phyloP scores from a whole-genome alignment of 23 tunicate genomes.

The Styela plicata region DNA sequence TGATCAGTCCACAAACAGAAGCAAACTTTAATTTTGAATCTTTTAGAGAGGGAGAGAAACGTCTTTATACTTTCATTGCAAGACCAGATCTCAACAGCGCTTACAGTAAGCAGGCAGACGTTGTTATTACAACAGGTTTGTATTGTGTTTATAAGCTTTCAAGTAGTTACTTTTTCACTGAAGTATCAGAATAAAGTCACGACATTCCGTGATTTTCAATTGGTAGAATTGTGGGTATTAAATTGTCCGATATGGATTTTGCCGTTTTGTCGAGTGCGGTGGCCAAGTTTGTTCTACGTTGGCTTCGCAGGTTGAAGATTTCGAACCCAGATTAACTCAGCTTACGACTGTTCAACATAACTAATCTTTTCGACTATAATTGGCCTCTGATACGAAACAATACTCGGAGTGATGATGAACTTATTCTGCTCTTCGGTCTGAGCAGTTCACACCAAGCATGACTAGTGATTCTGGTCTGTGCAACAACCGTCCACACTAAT shows the following conservation, averaged over 20 bases:
- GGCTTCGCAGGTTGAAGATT: no score
- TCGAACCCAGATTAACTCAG: no score
- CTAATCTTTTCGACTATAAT: no score
- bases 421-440: no score
- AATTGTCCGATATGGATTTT: neutral
- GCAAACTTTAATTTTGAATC: neutral
- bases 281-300: neutral
- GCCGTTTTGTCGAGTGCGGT: neutral
- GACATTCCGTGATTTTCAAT: neutral
- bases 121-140: neutral
- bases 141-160: no score
- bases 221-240: neutral
- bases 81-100: neutral
- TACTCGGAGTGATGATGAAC: no score
- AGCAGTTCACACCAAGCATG: no score
- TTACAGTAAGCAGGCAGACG: neutral
- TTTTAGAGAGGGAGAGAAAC: neutral
- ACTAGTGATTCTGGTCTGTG: no score
- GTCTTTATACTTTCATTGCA: neutral
- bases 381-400: no score
- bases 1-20: neutral
- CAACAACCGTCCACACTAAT: no score
- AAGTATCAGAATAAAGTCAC: neutral
- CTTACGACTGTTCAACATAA: no score
- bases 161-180: neutral